Base-by-base conservation (phyloP, 2,113 vertebrate genomes). In the Girardinichthys multiradiatus region DNA sequence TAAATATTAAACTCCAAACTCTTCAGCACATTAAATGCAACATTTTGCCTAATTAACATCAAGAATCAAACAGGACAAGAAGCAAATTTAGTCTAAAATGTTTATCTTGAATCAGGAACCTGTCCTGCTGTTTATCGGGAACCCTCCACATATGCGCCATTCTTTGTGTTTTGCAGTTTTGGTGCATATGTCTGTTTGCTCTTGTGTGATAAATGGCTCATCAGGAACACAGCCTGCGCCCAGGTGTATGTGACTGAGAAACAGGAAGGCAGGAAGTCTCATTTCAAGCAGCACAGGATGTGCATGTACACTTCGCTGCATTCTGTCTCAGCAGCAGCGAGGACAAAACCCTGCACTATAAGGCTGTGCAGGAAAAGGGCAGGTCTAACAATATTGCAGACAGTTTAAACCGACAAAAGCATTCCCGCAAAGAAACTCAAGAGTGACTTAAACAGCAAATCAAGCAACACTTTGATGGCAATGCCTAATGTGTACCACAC, bases 201-300 rank as follows among this genome's bases (percentile, higher is more conserved):
- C 69, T 26, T 87, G 63, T 30, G 4, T 76, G 80, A 86, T 84
- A 92, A 86, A 88, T 80, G 90, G 86, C 82, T 78, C 76, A 87
- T 51, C 71, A 45, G 82, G 70, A 84, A 73, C 64, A 33, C 82
- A 74, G 81, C 80, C 69, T 57, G 76, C 76, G 81, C 80, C 78
- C 91, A 90, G 91, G 90, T 91, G 91, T 84, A 70, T 70, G 80
- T 62, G 80, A 77, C 84, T 86, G 86, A 86, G 77, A 84, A 85
- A 91, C 84, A 91, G 90, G 82, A 89, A 89, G 83, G 72, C 83
- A 88, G 91, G 87, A 91, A 90, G 89, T 80, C 75, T 82, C 60
- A 59, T 64, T 76, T 74, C 31, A 75, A 87, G 81, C 87, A 71
- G 74, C 89, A 90, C 92, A 92, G 90, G 89, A 92, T 87, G 87